Base-by-base conservation (phyloP, 1,140 invertebrate genomes). In the Neoseiulus cucumeris region DNA sequence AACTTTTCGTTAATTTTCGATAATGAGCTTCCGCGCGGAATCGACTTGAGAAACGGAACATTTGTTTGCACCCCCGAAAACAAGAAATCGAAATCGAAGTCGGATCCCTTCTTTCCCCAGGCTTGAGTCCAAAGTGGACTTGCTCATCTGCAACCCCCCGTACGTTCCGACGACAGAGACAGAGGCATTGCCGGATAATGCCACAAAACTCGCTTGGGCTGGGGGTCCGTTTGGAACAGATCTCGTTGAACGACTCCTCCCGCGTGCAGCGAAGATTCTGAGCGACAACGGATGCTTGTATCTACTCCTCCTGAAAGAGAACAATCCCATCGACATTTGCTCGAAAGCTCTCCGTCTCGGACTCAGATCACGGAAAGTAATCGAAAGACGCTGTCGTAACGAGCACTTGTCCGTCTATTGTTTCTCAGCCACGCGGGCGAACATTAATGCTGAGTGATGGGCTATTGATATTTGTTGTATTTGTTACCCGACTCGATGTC, bases 81-180 rank as follows among this genome's bases (percentile, higher is more conserved):
- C n/a, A n/a, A n/a, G n/a, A n/a, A n/a, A n/a, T n/a, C n/a, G n/a
- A n/a, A n/a, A n/a, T n/a, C n/a, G n/a, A 39, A 9, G 4, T 4
- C 9, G 33, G 33, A 39, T 39, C 9, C 9, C 33, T 6, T 6
- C 33, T 9, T 39, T 39, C 33, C n/a, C n/a, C 33, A 39, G 33
- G 33, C 66, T 75, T 4, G 64, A 68, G 42, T 69, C 72, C 6
- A 64, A 70, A 64, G 73, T 83, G 72, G 94, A 98, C 81, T 66
- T 98, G 22, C 76, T 98, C 64, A 71, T 98, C 64, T 98, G 96
- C 71, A 98, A 98, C 82, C 94, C 95, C 1, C 95, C 95, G 0
- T 98, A 98, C 79, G 93, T 98, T 45, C 85, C 89, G 0, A 96
- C 93, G 9, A 81, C 83, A 17, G 76, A 81, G 45, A 73, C 80